These are phyloP conservation scores for Archilochus colubris DNA, from an alignment of 2,113 vertebrate species.

Conservation along the genomic window DNA sequence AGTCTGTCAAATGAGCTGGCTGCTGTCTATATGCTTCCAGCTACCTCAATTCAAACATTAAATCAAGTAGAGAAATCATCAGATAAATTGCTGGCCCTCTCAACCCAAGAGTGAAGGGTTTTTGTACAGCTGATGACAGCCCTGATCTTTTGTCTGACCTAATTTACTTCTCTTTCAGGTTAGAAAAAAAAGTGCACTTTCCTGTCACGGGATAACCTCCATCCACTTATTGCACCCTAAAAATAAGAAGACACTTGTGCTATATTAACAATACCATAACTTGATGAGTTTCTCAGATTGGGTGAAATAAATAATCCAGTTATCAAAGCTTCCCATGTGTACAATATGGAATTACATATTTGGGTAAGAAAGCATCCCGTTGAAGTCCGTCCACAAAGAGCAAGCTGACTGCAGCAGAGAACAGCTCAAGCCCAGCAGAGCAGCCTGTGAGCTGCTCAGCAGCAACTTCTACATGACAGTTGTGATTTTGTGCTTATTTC, in stretches of 20 bases:
- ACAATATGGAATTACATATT: not conserved
- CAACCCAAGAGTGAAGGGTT: constrained; percentile 60
- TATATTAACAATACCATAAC: not conserved
- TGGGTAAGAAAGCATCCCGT: not conserved
- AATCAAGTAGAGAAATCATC: constrained; percentile 75
- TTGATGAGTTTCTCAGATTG: constrained; percentile 3
- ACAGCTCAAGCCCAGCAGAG: not conserved
- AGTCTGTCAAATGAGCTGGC: not conserved
- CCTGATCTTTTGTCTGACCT: constrained; percentile 79
- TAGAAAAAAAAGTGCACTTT: constrained; percentile 67
- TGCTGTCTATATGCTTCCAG: constrained; percentile 15
- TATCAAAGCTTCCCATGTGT: not conserved
- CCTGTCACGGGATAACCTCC: constrained; percentile 35
- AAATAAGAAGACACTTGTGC: not conserved
- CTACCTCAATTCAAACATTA: constrained; percentile 51
- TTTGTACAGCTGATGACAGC: constrained; percentile 73
- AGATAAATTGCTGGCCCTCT: constrained; percentile 72
- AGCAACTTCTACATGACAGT: constrained; percentile 51
- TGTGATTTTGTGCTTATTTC: constrained; percentile 32
- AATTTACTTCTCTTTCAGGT: constrained; percentile 82
- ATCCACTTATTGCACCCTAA: constrained; percentile 1
- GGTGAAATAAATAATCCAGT: not conserved
- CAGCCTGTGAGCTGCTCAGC: not conserved
- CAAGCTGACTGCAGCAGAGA: not conserved
- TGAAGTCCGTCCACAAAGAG: not conserved